Conservation (phyloP, 2,888 invertebrate species). For the Eupithecia insigniata region DNA sequence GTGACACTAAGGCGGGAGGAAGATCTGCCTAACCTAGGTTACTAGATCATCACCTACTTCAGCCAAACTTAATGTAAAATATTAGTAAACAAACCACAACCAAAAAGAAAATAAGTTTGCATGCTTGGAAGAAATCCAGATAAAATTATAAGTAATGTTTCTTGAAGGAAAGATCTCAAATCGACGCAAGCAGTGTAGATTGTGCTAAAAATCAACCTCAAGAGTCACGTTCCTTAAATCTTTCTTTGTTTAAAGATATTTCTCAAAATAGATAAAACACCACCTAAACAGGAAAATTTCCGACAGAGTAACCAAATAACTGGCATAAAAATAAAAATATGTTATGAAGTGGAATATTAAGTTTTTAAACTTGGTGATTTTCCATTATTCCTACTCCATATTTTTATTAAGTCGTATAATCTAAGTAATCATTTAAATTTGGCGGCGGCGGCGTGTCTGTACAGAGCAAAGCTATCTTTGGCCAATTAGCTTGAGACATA, state of each 20-base stretch:
- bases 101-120: too few species aligned
- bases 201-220: too few species aligned
- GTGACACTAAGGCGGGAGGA: not conserved
- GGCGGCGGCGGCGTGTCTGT: conserved; percentile 53
- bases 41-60: not conserved
- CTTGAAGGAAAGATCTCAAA: too few species aligned
- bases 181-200: too few species aligned
- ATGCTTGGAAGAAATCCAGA: too few species aligned
- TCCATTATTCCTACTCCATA: not conserved
- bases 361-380: not conserved
- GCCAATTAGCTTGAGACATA: conserved; percentile 42
- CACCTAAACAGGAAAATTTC: not conserved
- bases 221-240: too few species aligned
- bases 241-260: not conserved
- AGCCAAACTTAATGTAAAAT: too few species aligned
- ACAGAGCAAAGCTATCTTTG: conserved; percentile 37
- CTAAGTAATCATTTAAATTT: not conserved
- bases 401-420: not conserved
- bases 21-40: conserved; percentile 1
- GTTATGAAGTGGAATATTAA: conserved; percentile 1
- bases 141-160: too few species aligned
- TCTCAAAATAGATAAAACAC: not conserved
- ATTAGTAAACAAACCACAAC: too few species aligned
- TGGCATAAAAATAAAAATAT: not conserved
- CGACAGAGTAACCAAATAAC: not conserved